Evolutionary conservation across 2,797 vertebrate species (phyloP).

Genomic region (Cuniculus paca): DNA sequence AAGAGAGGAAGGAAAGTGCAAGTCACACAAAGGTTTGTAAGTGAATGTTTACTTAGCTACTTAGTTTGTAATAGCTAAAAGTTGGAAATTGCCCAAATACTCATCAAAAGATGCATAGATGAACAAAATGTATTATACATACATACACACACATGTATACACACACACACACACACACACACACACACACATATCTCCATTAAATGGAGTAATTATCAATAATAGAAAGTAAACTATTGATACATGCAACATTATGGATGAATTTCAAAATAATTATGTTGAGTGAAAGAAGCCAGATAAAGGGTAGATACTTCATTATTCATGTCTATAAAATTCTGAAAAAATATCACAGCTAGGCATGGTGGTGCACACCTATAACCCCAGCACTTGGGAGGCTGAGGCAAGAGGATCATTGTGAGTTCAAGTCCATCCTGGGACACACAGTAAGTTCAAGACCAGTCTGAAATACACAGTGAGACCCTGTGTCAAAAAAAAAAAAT

Average conservation of each 20-base stretch:
- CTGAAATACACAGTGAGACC: too few relatives aligned
- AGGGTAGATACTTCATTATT: neutral
- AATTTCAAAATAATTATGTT: slow-evolving; percentile 52
- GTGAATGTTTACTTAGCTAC: neutral
- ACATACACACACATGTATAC: too few relatives aligned
- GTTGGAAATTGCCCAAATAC: slow-evolving; percentile 18
- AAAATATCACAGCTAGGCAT: too few relatives aligned
- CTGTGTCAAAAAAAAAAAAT: too few relatives aligned
- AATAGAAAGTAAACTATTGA: neutral
- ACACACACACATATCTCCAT: neutral
- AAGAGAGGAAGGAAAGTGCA: neutral
- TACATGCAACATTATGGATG: neutral
- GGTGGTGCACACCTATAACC: too few relatives aligned
- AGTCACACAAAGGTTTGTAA: neutral
- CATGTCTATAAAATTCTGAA: neutral
- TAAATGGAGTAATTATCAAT: slow-evolving; percentile 23
- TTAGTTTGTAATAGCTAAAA: neutral
- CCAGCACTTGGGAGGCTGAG: too few relatives aligned
- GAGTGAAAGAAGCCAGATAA: slow-evolving; percentile 7
- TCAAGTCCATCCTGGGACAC: too few relatives aligned
- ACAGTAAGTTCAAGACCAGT: too few relatives aligned
- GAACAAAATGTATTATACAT: neutral
- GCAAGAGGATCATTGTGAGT: too few relatives aligned
- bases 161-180: too few relatives aligned
- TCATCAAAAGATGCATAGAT: neutral